These are phyloP conservation scores for Acrocephalus scirpaceus DNA, from an alignment of 2,797 vertebrate species.

Conservation along the genomic window DNA sequence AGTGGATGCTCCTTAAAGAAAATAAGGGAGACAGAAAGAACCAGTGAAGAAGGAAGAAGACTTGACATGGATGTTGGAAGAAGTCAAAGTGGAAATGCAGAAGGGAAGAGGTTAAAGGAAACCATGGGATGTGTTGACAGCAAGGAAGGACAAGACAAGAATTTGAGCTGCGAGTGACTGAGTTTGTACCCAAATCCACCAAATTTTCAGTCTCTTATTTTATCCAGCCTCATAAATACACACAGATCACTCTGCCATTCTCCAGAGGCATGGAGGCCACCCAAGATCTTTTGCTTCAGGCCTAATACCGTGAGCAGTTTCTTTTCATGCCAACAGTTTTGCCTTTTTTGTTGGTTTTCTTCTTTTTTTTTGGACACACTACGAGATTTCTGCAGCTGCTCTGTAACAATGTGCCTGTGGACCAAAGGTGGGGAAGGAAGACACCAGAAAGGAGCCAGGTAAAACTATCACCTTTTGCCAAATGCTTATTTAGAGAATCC, in stretches of 20 bases:
- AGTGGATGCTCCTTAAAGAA: neutral
- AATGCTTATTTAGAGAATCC: neutral
- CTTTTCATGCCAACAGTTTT: neutral
- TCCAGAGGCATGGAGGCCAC: neutral
- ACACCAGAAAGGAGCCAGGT: neutral
- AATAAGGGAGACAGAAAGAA: neutral
- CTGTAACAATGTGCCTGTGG: neutral
- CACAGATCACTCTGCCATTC: neutral
- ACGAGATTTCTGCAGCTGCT: neutral
- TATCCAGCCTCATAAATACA: neutral
- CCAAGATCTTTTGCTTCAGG: neutral
- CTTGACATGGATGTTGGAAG: neutral
- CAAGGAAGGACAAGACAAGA: neutral
- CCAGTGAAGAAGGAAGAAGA: neutral
- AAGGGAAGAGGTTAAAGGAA: neutral
- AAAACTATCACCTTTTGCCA: neutral
- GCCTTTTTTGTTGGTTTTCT: neutral
- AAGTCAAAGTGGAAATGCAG: neutral
- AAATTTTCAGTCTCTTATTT: neutral
- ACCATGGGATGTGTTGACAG: neutral
- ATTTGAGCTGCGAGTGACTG: neutral
- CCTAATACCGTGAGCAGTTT: neutral
- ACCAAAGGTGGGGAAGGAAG: neutral
- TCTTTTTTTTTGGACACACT: neutral
- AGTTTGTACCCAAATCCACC: neutral